Base-by-base conservation (phyloP, 2,888 invertebrate species). In the Parnassius smintheus region DNA sequence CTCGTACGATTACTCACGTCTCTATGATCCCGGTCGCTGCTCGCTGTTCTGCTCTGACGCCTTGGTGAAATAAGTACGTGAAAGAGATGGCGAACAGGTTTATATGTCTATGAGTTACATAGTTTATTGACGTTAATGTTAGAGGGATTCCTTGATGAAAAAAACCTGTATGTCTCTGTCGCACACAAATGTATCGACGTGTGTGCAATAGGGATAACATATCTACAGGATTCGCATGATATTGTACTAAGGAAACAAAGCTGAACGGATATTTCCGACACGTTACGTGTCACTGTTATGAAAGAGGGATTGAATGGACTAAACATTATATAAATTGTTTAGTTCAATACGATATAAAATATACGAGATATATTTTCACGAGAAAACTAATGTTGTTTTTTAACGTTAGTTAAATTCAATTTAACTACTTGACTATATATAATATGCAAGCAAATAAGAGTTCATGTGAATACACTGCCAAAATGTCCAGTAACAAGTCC, bases 21-120 rank as follows among this genome's bases (percentile, higher is more conserved):
- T 82, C 84, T 84, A 84, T 83, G 77, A 86, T 88, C 84, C 88
- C 83, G 85, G 77, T 82, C 68, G 61, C 78, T 74, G 75, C 80
- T 82, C 68, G 61, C 78, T 74, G 75, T 81, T 82, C 73, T 81
- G 55, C 67, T 85, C 76, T 68, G 64, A 68, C 75, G 13, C 63
- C n/a, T 51, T 41, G 48, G 11, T 56, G 59, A 56, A 48, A 48
- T 45, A 13, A 22, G 58, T 22, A 73, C 70, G 56, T 56, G 76
- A 81, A 68, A 55, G 76, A 73, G 83, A 82, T 59, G 55, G 73
- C 64, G 68, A 72, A 71, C 67, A 65, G 71, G 72, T 73, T 73
- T 67, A 61, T 67, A 61, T 69, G 65, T 76, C 72, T 75, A 72
- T 66, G 58, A 65, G 63, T 64, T 68, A 35, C 35, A 35, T 35